These are phyloP conservation scores for Sympetrum striolatum DNA, from an alignment of 2,888 invertebrate genomes.

Conservation along the genomic window DNA sequence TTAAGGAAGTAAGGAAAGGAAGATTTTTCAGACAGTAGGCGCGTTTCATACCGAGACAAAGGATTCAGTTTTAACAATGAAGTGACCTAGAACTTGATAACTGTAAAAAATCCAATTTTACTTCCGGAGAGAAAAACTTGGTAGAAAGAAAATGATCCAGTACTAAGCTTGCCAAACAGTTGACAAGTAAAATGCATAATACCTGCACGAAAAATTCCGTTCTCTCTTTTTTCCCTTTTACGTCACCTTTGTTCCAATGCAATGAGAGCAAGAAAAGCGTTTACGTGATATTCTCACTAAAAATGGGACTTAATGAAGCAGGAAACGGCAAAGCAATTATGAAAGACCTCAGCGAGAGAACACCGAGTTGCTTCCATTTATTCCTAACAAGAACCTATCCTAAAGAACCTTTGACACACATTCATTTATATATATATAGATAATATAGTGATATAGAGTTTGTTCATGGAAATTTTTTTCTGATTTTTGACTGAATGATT, in stretches of 20 bases:
- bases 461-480: no score
- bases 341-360: background rate
- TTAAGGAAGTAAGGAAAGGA: no score
- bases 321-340: background rate
- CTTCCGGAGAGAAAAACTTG: background rate
- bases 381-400: background rate
- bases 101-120: background rate
- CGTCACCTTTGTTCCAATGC: background rate
- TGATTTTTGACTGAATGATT: no score
- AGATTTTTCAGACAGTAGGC: background rate
- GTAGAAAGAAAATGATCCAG: background rate
- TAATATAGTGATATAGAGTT: no score
- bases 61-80: background rate
- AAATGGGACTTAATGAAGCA: background rate
- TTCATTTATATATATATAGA: no score
- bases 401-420: background rate
- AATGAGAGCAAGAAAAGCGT: background rate
- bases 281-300: background rate
- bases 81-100: background rate
- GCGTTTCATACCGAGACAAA: background rate
- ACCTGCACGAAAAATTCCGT: background rate
- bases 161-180: background rate
- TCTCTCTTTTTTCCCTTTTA: background rate
- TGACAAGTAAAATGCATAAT: background rate
- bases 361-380: background rate